Conservation (phyloP, 2,797 vertebrate species). For the Adrianichthys oophorus region DNA sequence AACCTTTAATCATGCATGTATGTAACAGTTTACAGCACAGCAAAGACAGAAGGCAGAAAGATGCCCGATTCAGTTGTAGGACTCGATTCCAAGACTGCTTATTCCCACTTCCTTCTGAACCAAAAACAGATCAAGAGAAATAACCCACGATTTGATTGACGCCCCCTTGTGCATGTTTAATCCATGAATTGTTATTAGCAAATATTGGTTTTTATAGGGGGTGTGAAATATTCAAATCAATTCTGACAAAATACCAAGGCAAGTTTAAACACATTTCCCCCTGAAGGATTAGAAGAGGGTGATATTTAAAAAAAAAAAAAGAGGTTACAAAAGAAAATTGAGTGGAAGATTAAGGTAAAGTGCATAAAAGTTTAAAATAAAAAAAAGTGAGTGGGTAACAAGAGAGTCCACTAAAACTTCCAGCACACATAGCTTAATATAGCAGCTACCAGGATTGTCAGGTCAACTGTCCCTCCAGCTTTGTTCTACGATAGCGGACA, state of each 20-base stretch:
- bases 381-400: conserved; percentile 29
- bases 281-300: conserved; percentile 42
- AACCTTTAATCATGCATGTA: conserved; percentile 73
- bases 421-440: conserved; percentile 58
- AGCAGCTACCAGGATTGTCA: conserved; percentile 39
- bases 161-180: conserved; percentile 41
- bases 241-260: conserved; percentile 58
- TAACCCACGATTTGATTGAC: conserved; percentile 32
- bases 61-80: conserved; percentile 45
- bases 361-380: conserved; percentile 82
- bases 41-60: conserved; percentile 55
- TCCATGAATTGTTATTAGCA: conserved; percentile 51
- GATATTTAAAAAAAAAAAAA: conserved; percentile 1
- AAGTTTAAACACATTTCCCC: conserved; percentile 59
- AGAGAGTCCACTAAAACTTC: conserved; percentile 67
- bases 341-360: conserved; percentile 74
- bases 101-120: conserved; percentile 32
- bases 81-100: conserved; percentile 47
- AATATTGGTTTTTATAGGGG: conserved; percentile 42
- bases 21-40: conserved; percentile 74
- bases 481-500: conserved; percentile 98
- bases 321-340: conserved; percentile 3
- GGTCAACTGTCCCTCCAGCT: conserved; percentile 99
- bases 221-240: conserved; percentile 52
- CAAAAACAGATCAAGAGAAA: conserved; percentile 33